Percentiles rank a stretch among this genome's conserved stretches.
Conservation (phyloP, 1,140 invertebrate genomes). For the Drosophila aff. region DNA sequence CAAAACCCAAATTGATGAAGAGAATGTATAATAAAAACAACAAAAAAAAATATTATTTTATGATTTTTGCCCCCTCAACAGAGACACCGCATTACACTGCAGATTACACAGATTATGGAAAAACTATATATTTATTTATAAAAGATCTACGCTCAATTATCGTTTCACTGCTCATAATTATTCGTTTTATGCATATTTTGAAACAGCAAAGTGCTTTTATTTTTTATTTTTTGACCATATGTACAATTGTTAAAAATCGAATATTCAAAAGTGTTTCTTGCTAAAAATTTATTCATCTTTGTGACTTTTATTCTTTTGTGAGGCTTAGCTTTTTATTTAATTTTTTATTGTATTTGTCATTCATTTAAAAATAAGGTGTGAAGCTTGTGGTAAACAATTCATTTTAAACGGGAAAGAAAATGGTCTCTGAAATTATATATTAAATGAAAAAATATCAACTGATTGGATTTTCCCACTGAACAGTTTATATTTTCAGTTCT, state of each 20-base stretch:
- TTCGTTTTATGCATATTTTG: slow-evolving; percentile 23
- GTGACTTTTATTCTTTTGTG: too few relatives aligned
- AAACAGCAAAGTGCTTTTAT: slow-evolving; percentile 30
- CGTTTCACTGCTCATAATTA: neutral
- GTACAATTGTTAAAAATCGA: slow-evolving; percentile 33
- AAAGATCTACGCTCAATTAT: neutral
- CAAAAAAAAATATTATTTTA: slow-evolving; percentile 8
- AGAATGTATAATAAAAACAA: slow-evolving; percentile 61
- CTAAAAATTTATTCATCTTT: slow-evolving; percentile 62
- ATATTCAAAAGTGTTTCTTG: slow-evolving; percentile 46
- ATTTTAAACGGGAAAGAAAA: neutral
- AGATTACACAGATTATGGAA: slow-evolving; percentile 1
- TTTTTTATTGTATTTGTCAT: slow-evolving; percentile 62
- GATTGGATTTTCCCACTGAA: neutral
- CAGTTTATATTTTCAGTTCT: slow-evolving; percentile 4
- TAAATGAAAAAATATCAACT: slow-evolving; percentile 1
- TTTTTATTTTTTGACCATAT: slow-evolving; percentile 16
- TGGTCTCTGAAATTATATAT: slow-evolving; percentile 5
- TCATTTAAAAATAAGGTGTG: slow-evolving; percentile 15
- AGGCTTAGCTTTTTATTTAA: slow-evolving; percentile 7
- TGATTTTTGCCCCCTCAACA: neutral
- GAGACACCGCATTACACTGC: neutral
- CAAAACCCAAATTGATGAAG: slow-evolving; percentile 21
- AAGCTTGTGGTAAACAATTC: slow-evolving; percentile 3
- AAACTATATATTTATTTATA: slow-evolving; percentile 5